phyloP scores from a whole-genome alignment of 2,113 vertebrate genomes.

The human region GRCh38 chr7:142338501-142339000 shows the following conservation, averaged over 20 bases:
- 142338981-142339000: fast-evolving
- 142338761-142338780: fast-evolving
- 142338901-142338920: neutral
- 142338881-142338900: neutral
- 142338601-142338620: neutral
- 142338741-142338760: neutral
- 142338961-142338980: too few species aligned
- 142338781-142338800: neutral
- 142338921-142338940: neutral
- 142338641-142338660: neutral
- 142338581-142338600: neutral
- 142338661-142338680: neutral
- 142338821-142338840: fast-evolving
- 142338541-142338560: fast-evolving
- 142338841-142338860: neutral
- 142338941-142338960: too few species aligned
- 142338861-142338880: too few species aligned
- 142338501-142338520: neutral
- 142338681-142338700: neutral
- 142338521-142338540: neutral
- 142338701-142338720: fast-evolving
- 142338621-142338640: too few species aligned
- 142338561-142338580: neutral
- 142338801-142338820: neutral
- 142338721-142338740: neutral